phyloP scores from a whole-genome alignment of 1,140 invertebrate genomes.

The Brachionus asplanchnoidis region DNA sequence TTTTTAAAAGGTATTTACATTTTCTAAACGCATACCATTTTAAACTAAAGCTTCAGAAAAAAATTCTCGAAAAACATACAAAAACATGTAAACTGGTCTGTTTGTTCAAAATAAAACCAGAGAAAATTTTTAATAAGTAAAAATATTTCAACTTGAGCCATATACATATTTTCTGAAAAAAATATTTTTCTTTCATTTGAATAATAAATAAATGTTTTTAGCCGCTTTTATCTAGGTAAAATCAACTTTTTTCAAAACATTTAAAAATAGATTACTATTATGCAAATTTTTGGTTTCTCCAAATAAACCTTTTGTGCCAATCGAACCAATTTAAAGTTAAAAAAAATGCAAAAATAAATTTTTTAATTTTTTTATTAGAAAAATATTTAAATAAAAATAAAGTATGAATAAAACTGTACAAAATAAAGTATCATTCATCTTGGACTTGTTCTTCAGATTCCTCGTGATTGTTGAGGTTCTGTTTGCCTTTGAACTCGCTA shows the following conservation, averaged over 20 bases:
- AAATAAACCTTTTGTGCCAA: background rate
- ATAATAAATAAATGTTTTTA: background rate
- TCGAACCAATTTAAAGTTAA: background rate
- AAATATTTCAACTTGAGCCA: background rate
- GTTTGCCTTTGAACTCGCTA: background rate
- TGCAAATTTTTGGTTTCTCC: background rate
- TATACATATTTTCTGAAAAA: background rate
- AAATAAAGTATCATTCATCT: background rate
- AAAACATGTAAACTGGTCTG: background rate
- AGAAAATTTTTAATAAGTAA: background rate
- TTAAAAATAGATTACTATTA: background rate
- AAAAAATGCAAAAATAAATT: background rate
- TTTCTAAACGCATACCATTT: too few species aligned
- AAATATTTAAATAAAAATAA: background rate
- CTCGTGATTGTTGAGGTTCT: background rate
- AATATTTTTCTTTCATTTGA: background rate
- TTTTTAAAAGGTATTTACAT: too few species aligned
- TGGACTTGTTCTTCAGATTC: background rate
- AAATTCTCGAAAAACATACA: background rate
- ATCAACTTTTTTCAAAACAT: background rate
- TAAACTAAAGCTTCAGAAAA: background rate
- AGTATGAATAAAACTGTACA: background rate
- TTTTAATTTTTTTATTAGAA: background rate
- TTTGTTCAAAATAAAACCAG: background rate
- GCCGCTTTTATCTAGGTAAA: background rate